These are phyloP conservation scores for Cirrhinus molitorella DNA, from an alignment of 2,797 vertebrate genomes.

Conservation along the genomic window DNA sequence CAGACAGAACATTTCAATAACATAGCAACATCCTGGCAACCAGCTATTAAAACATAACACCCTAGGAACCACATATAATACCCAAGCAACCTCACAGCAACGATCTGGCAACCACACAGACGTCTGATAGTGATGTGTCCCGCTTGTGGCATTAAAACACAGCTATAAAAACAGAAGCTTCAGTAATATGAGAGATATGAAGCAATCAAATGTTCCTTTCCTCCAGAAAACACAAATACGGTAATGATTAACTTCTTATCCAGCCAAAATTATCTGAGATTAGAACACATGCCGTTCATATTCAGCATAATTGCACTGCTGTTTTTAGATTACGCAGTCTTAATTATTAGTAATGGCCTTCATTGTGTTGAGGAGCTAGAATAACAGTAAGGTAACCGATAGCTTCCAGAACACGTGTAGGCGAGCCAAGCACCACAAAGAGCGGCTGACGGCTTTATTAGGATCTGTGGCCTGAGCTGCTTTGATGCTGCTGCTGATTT, in stretches of 20 bases:
- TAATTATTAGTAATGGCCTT: constrained; percentile 47
- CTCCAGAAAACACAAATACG: background rate
- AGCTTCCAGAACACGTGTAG: constrained; percentile 44
- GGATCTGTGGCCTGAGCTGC: constrained; percentile 35
- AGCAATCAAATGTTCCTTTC: constrained; percentile 9
- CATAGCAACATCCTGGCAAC: background rate
- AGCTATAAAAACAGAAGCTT: background rate
- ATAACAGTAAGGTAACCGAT: constrained; percentile 42
- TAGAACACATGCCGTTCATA: constrained; percentile 9
- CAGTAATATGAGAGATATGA: background rate
- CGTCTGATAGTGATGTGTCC: background rate
- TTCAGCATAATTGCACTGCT: constrained; percentile 15
- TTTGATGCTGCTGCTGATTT: constrained; percentile 54
- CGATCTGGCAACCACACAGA: background rate
- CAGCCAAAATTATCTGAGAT: background rate
- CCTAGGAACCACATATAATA: no score
- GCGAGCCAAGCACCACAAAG: constrained; percentile 56
- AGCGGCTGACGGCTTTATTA: constrained; percentile 41
- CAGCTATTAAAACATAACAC: background rate
- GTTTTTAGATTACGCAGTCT: constrained; percentile 43
- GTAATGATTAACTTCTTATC: constrained; percentile 18
- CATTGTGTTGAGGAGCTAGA: constrained; percentile 38
- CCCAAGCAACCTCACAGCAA: background rate
- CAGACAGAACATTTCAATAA: no score
- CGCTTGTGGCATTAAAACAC: background rate